These are phyloP conservation scores for Crenuchus spilurus DNA, from an alignment of 2,797 vertebrate species.

Conservation along the genomic window DNA sequence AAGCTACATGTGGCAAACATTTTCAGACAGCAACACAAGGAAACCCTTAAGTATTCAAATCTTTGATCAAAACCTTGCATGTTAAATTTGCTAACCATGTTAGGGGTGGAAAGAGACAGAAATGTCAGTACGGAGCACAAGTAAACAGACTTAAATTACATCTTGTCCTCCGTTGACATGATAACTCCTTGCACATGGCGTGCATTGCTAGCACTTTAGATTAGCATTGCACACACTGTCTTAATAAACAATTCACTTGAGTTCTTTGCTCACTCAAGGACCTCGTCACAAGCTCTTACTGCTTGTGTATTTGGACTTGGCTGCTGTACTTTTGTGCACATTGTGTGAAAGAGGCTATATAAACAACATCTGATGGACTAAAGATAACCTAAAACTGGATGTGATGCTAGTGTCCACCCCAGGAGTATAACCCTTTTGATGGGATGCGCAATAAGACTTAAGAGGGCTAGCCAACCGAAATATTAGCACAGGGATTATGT, in stretches of 20 bases:
- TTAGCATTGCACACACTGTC: neutral
- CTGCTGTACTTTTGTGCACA: neutral
- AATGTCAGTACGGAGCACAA: neutral
- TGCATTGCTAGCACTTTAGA: neutral
- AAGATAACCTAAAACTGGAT: constrained; percentile 24
- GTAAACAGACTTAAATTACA: constrained; percentile 10
- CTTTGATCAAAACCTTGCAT: neutral
- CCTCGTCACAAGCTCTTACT: neutral
- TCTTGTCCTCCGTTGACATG: neutral
- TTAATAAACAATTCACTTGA: constrained; percentile 1
- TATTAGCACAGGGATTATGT: constrained; percentile 48
- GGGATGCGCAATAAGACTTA: constrained; percentile 33
- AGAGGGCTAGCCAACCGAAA: constrained; percentile 42
- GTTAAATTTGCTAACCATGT: neutral
- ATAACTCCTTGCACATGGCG: neutral
- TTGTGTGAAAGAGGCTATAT: constrained; percentile 16
- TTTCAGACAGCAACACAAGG: neutral
- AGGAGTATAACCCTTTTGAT: constrained; percentile 2
- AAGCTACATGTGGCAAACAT: neutral
- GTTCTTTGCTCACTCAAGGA: constrained; percentile 2
- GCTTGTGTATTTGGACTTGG: neutral
- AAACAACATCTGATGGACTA: constrained; percentile 10
- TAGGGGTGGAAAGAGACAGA: neutral
- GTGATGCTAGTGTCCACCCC: constrained; percentile 16
- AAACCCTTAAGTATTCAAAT: neutral